Evolutionary conservation across 2,888 invertebrate species (phyloP).

Genomic region (Chrysolina americana): DNA sequence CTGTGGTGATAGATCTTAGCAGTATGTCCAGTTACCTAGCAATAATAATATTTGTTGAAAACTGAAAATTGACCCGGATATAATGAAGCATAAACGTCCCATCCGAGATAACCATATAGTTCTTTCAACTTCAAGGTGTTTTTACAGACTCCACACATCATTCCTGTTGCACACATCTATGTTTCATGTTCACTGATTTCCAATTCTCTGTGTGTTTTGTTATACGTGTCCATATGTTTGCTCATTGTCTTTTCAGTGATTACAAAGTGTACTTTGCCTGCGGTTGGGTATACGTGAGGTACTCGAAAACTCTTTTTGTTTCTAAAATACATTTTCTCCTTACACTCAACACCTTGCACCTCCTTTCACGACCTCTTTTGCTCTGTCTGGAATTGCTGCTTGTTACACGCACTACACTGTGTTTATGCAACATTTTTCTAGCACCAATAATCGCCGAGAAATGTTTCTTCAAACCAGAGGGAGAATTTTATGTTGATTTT

Average conservation of each 20-base stretch:
- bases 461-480: too few species aligned
- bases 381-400: slow-evolving; percentile 25
- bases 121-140: too few species aligned
- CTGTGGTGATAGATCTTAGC: too few species aligned
- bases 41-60: too few species aligned
- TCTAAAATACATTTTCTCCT: slow-evolving; percentile 33
- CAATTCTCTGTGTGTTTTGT: slow-evolving; percentile 6
- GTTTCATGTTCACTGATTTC: slow-evolving; percentile 1
- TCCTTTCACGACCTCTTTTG: slow-evolving; percentile 33
- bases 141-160: neutral
- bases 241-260: slow-evolving; percentile 76
- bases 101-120: too few species aligned
- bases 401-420: slow-evolving; percentile 4
- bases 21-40: too few species aligned
- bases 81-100: too few species aligned
- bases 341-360: slow-evolving; percentile 42
- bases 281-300: slow-evolving; percentile 90
- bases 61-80: too few species aligned
- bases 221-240: slow-evolving; percentile 54
- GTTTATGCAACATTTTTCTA: too few species aligned
- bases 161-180: neutral
- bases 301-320: slow-evolving; percentile 67
- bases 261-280: slow-evolving; percentile 89
- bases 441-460: too few species aligned
- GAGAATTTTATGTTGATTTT: too few species aligned